Base-by-base conservation (phyloP, 2,113 vertebrate genomes). In the Micronisus gabar region DNA sequence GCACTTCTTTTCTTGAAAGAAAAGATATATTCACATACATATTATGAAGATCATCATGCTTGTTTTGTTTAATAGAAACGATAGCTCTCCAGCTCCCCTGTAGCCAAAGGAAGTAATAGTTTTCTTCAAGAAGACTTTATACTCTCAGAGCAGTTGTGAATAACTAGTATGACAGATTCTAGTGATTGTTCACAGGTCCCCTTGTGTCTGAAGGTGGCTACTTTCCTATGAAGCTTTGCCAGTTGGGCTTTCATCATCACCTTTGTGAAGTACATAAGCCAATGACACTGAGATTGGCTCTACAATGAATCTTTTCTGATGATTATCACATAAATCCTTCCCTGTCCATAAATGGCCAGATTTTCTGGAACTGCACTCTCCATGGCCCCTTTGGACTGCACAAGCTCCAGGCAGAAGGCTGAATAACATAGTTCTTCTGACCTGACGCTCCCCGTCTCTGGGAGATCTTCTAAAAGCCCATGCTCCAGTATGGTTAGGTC, bases 381-480 rank as follows among this genome's bases (percentile, higher is more conserved):
- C 7, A 1, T 67, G 38, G 3, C 15, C 6, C 13, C 18, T 72
- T 68, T 72, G 19, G 14, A 82, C 23, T 52, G 25, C 32, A 40
- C 7, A 58, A 47, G 12, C 4, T 73, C 29, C 29, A 56, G 56
- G 8, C 55, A 36, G 23, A 70, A 82, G 30, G 11, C 25, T 76
- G 63, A 63, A 26, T 32, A 75, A n/a, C 2, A 40, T 3, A 21
- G 12, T 68, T 62, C 5, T 86, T 68, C 48, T 76, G 50, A 55
- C 25, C 50, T 85, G 36, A 59, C 0, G 0, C 8, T 56, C 14
- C 45, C 10, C 2, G 1, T 75, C 43, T 72, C 14, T 75, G 22
- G 8, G 26, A 50, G 43, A 45, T 55, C 34, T 73, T 73, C 10
- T 65, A 3, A 23, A 67, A 75, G 18, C 48, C 25, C 11, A 5